phyloP scores from a whole-genome alignment of 2,888 invertebrate genomes.

The Anodontia alba region DNA sequence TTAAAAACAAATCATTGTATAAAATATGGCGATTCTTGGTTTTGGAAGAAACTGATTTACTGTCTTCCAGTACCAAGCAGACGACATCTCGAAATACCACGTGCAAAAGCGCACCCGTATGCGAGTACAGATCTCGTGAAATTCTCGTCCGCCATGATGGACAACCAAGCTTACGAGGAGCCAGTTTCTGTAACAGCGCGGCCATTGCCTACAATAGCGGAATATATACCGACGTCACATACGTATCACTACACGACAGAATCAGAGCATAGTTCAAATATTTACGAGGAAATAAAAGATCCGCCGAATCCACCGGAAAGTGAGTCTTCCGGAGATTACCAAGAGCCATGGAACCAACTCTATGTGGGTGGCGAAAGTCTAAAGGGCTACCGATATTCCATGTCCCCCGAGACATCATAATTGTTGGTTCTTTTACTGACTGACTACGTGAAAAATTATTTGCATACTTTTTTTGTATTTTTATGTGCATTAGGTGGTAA shows the following conservation, averaged over 20 bases:
- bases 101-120: constrained; percentile 56
- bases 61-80: constrained; percentile 88
- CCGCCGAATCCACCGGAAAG: constrained; percentile 14
- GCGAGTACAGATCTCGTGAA: constrained; percentile 49
- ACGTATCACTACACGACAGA: constrained; percentile 32
- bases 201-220: constrained; percentile 44
- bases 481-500: no score
- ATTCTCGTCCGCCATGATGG: constrained; percentile 33
- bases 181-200: constrained; percentile 42
- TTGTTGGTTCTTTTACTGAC: neutral
- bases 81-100: constrained; percentile 36
- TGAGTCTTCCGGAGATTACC: constrained; percentile 29
- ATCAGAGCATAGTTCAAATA: constrained; percentile 42
- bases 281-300: constrained; percentile 59
- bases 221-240: constrained; percentile 35
- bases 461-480: no score
- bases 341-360: constrained; percentile 48
- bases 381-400: neutral
- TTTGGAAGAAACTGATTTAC: constrained; percentile 96
- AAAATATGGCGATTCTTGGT: constrained; percentile 95
- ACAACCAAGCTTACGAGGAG: constrained; percentile 58
- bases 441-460: no score
- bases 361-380: neutral
- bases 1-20: constrained; percentile 94
- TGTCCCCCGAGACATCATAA: neutral